phyloP scores from a whole-genome alignment of 53 echinoderm and acorn worm genomes.

The Zoroaster sp. region DNA sequence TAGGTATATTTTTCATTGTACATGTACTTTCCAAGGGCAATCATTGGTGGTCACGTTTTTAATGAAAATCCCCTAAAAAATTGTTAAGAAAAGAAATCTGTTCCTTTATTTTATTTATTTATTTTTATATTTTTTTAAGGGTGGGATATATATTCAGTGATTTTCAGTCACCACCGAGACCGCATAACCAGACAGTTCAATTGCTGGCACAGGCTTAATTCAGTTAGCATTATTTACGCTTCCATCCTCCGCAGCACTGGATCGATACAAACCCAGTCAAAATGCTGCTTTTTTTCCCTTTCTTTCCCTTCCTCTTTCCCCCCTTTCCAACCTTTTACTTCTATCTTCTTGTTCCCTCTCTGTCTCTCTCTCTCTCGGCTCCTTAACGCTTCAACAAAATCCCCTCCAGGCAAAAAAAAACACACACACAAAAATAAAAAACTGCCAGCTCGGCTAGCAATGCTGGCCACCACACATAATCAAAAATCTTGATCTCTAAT shows the following conservation, averaged over 20 bases:
- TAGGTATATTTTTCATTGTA: too few relatives aligned
- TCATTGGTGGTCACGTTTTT: too few relatives aligned
- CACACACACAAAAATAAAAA: not conserved
- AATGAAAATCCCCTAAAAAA: too few relatives aligned
- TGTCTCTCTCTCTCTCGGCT: not conserved
- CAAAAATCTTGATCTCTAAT: conserved; percentile 12
- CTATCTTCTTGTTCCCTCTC: not conserved
- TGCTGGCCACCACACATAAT: not conserved
- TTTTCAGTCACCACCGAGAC: not conserved
- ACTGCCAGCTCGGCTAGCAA: not conserved
- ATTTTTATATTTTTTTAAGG: not conserved
- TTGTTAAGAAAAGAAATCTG: too few relatives aligned
- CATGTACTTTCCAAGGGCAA: too few relatives aligned
- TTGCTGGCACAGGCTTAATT: conserved; percentile 54
- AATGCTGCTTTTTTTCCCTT: not conserved
- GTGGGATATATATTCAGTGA: not conserved
- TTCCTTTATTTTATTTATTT: too few relatives aligned
- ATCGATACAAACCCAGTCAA: conserved; percentile 63
- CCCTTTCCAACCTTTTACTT: not conserved
- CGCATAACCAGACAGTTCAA: conserved; percentile 51
- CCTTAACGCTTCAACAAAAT: conserved; percentile 21
- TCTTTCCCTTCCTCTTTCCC: not conserved
- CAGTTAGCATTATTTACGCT: conserved; percentile 70
- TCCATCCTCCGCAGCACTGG: conserved; percentile 21
- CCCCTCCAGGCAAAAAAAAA: not conserved